Percentiles rank a stretch among this genome's conserved stretches.
Evolutionary conservation across 2,888 invertebrate species (phyloP).

Genomic region (Agrotis exclamationis): DNA sequence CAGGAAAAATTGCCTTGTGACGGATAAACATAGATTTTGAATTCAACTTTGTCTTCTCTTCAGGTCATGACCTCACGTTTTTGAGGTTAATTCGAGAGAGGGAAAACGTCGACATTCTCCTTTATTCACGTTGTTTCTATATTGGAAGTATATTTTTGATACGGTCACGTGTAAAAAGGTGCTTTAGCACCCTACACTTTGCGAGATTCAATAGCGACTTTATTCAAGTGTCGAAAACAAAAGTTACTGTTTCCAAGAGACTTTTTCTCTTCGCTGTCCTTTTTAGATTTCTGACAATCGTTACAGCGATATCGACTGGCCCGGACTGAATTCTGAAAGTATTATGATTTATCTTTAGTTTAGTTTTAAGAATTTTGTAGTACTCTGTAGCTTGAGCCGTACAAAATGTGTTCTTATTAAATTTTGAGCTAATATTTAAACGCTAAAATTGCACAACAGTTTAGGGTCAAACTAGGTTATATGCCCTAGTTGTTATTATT

Average conservation of each 20-base stretch:
- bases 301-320: neutral
- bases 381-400: too few species aligned
- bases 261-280: neutral
- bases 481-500: too few species aligned
- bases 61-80: constrained; percentile 39
- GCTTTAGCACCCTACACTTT: neutral
- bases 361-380: too few species aligned
- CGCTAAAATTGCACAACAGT: too few species aligned
- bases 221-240: constrained; percentile 8
- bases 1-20: constrained; percentile 39
- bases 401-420: too few species aligned
- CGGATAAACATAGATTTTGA: constrained; percentile 37
- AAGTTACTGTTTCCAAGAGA: neutral
- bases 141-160: neutral
- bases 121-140: constrained; percentile 1
- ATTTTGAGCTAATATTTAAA: too few species aligned
- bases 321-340: neutral
- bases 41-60: constrained; percentile 30
- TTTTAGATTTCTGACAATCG: neutral
- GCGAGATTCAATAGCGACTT: constrained; percentile 2
- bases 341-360: too few species aligned
- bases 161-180: neutral
- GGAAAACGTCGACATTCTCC: constrained; percentile 4
- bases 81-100: constrained; percentile 24
- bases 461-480: too few species aligned